These are phyloP conservation scores for Gymnarchus niloticus DNA, from an alignment of 2,113 vertebrate species.

Conservation along the genomic window DNA sequence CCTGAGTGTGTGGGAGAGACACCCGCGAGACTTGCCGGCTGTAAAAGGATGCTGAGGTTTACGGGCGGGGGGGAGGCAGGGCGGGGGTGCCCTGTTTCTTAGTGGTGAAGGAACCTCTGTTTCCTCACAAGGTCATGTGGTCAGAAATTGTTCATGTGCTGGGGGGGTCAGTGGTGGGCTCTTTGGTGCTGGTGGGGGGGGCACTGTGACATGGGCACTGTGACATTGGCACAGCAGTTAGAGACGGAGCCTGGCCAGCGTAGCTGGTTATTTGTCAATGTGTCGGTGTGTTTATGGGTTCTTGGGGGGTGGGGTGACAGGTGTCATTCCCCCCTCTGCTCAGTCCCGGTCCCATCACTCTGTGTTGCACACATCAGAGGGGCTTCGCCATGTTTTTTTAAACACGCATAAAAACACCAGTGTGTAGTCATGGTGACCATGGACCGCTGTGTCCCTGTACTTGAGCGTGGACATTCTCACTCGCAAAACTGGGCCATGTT, in stretches of 20 bases:
- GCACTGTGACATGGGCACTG: neutral
- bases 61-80: conserved; percentile 25
- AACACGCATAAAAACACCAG: neutral
- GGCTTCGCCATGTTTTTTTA: neutral
- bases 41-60: too few relatives aligned
- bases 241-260: neutral
- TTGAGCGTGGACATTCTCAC: too few relatives aligned
- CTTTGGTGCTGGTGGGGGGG: conserved; percentile 1
- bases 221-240: neutral
- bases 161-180: conserved; percentile 46
- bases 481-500: too few relatives aligned
- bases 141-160: conserved; percentile 33
- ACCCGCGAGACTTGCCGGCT: too few relatives aligned
- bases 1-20: too few relatives aligned
- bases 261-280: conserved; percentile 11
- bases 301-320: neutral
- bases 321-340: neutral
- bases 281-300: neutral
- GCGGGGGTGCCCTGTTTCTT: conserved; percentile 41
- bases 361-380: too few relatives aligned
- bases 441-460: neutral
- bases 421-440: neutral
- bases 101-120: conserved; percentile 42
- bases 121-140: conserved; percentile 42
- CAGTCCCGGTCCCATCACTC: neutral